Conservation (phyloP, 2,888 invertebrate genomes). For the Eupithecia exiguata region DNA sequence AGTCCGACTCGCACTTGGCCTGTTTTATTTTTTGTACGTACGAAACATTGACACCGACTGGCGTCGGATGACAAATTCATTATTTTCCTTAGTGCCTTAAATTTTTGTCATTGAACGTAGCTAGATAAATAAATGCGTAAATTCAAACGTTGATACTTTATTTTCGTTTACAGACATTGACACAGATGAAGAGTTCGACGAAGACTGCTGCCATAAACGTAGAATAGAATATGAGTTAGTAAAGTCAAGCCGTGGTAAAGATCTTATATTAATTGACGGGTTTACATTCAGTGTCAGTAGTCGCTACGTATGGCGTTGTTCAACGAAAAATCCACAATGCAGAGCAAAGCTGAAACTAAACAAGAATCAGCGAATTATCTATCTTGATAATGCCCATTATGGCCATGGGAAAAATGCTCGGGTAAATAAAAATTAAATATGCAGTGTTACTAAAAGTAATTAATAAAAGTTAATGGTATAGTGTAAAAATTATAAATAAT, state of each 20-base stretch:
- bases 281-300: constrained; percentile 12
- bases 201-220: background rate
- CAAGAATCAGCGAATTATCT: constrained; percentile 28
- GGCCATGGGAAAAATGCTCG: constrained; percentile 24
- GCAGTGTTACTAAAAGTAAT: background rate
- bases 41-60: no score
- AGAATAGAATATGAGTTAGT: constrained; percentile 10
- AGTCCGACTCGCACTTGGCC: no score
- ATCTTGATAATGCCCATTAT: constrained; percentile 5
- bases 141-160: background rate
- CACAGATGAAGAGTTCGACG: background rate
- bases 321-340: constrained; percentile 36
- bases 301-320: constrained; percentile 9
- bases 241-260: constrained; percentile 23
- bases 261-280: constrained; percentile 25
- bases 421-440: background rate
- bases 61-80: no score
- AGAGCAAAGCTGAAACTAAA: constrained; percentile 49
- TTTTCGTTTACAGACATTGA: constrained; percentile 11
- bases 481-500: background rate
- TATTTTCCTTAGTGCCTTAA: no score
- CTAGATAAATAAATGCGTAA: no score
- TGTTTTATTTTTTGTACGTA: no score
- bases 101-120: no score
- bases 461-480: background rate